A percentile compares a stretch with the other conserved stretches of the same genome.
These are phyloP conservation scores for Idaea biselata DNA, from an alignment of 2,888 invertebrate genomes.

Conservation along the genomic window DNA sequence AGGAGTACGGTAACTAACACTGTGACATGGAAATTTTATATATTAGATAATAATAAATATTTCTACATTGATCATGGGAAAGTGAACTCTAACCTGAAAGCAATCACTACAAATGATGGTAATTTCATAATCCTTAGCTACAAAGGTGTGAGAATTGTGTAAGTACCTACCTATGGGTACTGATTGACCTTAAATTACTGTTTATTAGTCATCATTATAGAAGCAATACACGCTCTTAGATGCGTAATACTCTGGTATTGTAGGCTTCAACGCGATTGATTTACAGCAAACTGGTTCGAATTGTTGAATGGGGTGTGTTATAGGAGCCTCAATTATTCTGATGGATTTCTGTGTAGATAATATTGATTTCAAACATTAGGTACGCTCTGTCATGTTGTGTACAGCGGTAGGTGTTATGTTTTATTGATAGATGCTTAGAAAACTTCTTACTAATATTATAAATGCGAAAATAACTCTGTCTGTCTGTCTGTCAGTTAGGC, in stretches of 20 bases:
- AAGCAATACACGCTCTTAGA: background rate
- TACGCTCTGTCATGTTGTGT: background rate
- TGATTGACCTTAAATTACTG: background rate
- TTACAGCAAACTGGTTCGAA: background rate
- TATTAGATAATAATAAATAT: constrained; percentile 53
- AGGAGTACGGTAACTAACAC: no score
- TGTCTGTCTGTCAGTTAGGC: no score
- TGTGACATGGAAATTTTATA: no score
- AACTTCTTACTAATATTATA: no score
- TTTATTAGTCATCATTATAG: background rate
- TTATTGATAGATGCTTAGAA: no score
- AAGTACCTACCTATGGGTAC: background rate
- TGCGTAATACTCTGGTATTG: constrained; percentile 1
- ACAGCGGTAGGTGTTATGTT: no score
- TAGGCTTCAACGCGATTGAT: background rate
- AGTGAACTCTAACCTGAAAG: constrained; percentile 46
- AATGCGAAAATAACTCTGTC: no score
- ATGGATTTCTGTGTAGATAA: background rate
- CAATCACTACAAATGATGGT: constrained; percentile 34
- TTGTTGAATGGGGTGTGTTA: background rate
- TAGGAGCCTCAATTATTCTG: background rate
- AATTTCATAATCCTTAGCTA: constrained; percentile 25
- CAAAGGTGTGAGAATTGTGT: constrained; percentile 3
- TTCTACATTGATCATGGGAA: constrained; percentile 28
- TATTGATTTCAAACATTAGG: background rate